phyloP scores from a whole-genome alignment of 2,113 vertebrate species.

The Callospermophilus lateralis region DNA sequence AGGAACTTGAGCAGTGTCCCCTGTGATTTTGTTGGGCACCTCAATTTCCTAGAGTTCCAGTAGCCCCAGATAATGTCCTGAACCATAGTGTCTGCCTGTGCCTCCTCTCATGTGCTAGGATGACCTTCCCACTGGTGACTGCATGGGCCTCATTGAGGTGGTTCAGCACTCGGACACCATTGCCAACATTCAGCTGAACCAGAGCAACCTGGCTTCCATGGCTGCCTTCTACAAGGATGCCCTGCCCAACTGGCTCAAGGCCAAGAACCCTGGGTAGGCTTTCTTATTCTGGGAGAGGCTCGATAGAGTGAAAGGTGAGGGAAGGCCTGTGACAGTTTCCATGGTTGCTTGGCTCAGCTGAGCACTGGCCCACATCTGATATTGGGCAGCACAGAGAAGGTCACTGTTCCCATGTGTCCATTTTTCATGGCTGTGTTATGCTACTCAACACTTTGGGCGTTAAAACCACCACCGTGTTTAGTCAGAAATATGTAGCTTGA shows the following conservation, averaged over 20 bases:
- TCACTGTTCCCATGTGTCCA: background rate
- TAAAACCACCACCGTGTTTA: background rate
- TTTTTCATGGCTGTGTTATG: too few relatives aligned
- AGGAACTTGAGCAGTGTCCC: background rate
- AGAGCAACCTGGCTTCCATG: constrained; percentile 96
- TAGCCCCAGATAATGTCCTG: constrained; percentile 44
- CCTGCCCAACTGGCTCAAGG: constrained; percentile 98
- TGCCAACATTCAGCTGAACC: constrained; percentile 98
- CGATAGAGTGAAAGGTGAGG: background rate
- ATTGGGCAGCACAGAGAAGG: too few relatives aligned
- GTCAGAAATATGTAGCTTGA: background rate
- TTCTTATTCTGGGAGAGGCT: background rate
- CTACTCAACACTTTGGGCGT: background rate
- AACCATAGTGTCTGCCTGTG: constrained; percentile 54
- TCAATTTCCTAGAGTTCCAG: background rate
- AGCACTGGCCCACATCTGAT: background rate
- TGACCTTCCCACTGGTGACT: constrained; percentile 99
- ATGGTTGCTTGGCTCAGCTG: background rate
- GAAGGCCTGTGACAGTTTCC: background rate
- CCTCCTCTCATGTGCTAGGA: constrained; percentile 86
- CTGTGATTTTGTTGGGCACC: background rate
- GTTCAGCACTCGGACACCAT: constrained; percentile 97
- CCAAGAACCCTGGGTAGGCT: constrained; percentile 97
- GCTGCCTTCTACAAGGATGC: constrained; percentile 99
- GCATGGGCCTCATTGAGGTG: constrained; percentile 96